phyloP scores from a whole-genome alignment of 2,888 invertebrate genomes.

The Pterostichus madidus region DNA sequence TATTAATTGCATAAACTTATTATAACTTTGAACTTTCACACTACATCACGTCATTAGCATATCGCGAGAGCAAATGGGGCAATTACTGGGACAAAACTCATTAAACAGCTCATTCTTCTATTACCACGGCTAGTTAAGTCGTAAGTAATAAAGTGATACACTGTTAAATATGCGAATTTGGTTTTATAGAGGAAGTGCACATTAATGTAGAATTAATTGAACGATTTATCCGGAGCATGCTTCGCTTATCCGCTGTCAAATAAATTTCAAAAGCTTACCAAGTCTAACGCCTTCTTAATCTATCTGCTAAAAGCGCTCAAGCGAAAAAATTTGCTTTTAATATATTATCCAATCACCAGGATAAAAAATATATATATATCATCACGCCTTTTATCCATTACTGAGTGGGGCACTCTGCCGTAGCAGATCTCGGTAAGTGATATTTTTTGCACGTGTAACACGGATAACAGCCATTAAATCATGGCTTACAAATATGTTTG shows the following conservation, averaged over 20 bases:
- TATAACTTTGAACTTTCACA: neutral
- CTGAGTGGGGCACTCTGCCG: no score
- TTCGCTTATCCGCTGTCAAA: conserved; percentile 15
- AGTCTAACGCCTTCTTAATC: neutral
- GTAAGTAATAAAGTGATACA: conserved; percentile 14
- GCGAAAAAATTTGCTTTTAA: neutral
- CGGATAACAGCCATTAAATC: no score
- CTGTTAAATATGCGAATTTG: conserved; percentile 4
- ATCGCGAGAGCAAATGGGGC: neutral
- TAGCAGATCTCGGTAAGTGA: no score
- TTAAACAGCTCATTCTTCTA: conserved; percentile 27
- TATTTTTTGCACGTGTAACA: no score
- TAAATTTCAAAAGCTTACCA: neutral
- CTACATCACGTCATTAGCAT: conserved; percentile 23
- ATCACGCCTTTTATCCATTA: no score
- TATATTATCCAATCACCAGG: no score
- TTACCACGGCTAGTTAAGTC: conserved; percentile 20
- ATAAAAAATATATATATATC: no score
- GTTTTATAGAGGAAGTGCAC: conserved; percentile 5
- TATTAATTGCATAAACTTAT: no score
- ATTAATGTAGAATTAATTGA: conserved; percentile 18
- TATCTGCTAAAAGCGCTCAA: neutral
- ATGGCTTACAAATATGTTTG: no score
- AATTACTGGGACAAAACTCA: conserved; percentile 16
- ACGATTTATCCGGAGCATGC: neutral